Percentiles rank a stretch among this genome's conserved stretches.
phyloP scores from a whole-genome alignment of 2,888 invertebrate species.

The Ophraella communa region DNA sequence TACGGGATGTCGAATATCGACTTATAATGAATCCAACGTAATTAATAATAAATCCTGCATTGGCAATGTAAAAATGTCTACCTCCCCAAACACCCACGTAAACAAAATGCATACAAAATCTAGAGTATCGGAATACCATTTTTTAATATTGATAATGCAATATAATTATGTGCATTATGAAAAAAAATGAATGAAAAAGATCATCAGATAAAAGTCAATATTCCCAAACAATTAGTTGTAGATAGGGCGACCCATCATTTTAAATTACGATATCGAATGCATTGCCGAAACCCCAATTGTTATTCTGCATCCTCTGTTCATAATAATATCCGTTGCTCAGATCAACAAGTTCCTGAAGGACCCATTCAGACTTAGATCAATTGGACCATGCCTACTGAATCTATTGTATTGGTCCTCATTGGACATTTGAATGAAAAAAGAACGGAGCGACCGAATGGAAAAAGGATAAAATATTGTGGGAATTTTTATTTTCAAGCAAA shows the following conservation, averaged over 20 bases:
- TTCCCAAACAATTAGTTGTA: constrained; percentile 1
- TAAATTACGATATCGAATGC: constrained; percentile 57
- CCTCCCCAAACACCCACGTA: background rate
- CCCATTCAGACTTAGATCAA: constrained; percentile 50
- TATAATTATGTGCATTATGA: background rate
- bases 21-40: background rate
- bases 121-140: background rate
- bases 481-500: background rate
- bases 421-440: constrained; percentile 35
- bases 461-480: background rate
- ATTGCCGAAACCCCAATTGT: constrained; percentile 45
- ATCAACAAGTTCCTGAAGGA: constrained; percentile 55
- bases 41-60: background rate
- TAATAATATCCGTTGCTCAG: constrained; percentile 54
- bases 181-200: background rate
- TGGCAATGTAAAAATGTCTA: background rate
- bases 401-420: constrained; percentile 49
- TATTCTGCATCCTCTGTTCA: constrained; percentile 41
- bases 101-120: background rate
- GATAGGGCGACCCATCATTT: constrained; percentile 40
- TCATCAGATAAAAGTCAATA: background rate
- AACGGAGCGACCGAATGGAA: background rate
- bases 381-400: constrained; percentile 51
- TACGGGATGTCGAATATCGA: background rate
- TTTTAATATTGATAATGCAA: background rate